phyloP scores from a whole-genome alignment of 1,140 invertebrate species.

The Anagrus nilaparvatae region DNA sequence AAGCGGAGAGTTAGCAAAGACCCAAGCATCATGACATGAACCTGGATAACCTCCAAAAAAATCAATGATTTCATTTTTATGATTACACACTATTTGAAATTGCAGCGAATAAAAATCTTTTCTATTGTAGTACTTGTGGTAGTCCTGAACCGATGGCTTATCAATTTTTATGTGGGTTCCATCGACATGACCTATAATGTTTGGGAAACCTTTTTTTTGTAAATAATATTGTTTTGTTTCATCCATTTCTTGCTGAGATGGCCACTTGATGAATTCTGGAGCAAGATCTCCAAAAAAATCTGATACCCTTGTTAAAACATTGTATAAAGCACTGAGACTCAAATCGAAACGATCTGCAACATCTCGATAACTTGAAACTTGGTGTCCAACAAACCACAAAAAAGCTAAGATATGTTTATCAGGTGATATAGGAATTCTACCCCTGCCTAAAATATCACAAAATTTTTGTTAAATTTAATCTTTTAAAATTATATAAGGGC shows the following conservation, averaged over 20 bases:
- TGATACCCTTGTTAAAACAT: conserved; percentile 21
- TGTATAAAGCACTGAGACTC: conserved; percentile 20
- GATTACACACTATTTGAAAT: conserved; percentile 21
- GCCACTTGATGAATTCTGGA: conserved; percentile 20
- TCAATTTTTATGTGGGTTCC: conserved; percentile 22
- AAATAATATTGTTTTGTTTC: conserved; percentile 19
- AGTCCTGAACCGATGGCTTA: conserved; percentile 16
- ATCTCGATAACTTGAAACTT: conserved; percentile 25
- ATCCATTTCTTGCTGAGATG: conserved; percentile 19
- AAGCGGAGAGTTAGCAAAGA: conserved; percentile 16
- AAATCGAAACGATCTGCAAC: conserved; percentile 26
- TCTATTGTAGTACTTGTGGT: conserved; percentile 22
- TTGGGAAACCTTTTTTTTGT: conserved; percentile 19
- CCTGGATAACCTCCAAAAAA: conserved; percentile 21
- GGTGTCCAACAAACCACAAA: conserved; percentile 28
- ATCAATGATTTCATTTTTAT: conserved; percentile 15
- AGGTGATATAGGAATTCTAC: conserved; percentile 13
- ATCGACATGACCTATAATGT: conserved; percentile 23
- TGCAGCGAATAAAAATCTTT: conserved; percentile 23
- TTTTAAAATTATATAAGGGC: not conserved
- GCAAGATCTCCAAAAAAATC: conserved; percentile 21
- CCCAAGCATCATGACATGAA: conserved; percentile 19
- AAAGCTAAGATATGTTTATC: conserved; percentile 18
- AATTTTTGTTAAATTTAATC: not conserved
- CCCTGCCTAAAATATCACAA: too few species aligned